phyloP scores from a whole-genome alignment of 1,140 invertebrate species.

The Formica exsecta region DNA sequence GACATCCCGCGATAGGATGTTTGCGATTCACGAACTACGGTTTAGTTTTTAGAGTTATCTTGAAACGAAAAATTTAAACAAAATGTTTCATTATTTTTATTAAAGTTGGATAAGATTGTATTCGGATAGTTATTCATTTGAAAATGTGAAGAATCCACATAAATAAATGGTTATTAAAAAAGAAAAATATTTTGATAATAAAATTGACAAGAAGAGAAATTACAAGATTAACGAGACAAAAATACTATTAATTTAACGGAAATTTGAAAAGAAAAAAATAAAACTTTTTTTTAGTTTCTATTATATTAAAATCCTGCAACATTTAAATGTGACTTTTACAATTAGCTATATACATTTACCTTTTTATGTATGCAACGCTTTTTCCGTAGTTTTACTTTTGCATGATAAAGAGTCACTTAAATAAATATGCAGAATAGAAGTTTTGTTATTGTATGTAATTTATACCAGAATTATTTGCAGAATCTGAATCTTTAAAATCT shows the following conservation, averaged over 20 bases:
- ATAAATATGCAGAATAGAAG: background rate
- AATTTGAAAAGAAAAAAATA: background rate
- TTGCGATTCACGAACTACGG: background rate
- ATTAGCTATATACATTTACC: background rate
- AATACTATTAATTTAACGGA: background rate
- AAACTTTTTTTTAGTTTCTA: background rate
- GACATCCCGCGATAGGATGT: conserved; percentile 39
- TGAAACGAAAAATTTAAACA: background rate
- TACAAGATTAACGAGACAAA: conserved; percentile 1
- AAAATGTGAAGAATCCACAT: background rate
- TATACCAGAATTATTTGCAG: background rate
- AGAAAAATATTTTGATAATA: background rate
- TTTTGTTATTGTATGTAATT: background rate
- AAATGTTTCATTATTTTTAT: background rate
- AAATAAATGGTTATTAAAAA: conserved; percentile 6
- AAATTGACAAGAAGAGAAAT: background rate
- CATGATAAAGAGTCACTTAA: background rate
- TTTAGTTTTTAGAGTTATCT: background rate
- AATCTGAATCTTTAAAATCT: conserved; percentile 1
- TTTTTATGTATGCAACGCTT: background rate
- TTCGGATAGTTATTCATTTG: background rate
- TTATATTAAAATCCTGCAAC: background rate
- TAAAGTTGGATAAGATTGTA: background rate
- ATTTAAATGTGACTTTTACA: background rate
- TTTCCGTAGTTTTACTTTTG: background rate